A percentile compares a stretch with the other conserved stretches of the same genome.
phyloP scores from a whole-genome alignment of 1,140 invertebrate species.

The Zophobas atratus region DNA sequence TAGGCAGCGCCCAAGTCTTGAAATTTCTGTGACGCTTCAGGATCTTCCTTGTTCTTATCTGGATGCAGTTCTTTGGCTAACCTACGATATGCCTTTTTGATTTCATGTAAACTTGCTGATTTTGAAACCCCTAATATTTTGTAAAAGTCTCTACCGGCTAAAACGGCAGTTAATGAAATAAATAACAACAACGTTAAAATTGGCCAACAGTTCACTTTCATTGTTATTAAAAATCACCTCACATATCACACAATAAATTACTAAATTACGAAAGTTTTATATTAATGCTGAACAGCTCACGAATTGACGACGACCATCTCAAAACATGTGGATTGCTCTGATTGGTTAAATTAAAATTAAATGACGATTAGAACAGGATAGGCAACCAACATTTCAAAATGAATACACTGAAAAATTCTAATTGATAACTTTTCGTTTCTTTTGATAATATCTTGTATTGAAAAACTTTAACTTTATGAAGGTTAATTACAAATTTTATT shows the following conservation, averaged over 20 bases:
- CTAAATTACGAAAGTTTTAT: slow-evolving; percentile 13
- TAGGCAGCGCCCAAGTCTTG: slow-evolving; percentile 98
- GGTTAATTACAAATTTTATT: no score
- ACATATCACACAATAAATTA: slow-evolving; percentile 29
- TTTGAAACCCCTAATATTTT: slow-evolving; percentile 89
- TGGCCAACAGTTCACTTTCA: slow-evolving; percentile 41
- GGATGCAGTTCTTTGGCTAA: slow-evolving; percentile 98
- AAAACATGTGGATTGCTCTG: slow-evolving; percentile 61
- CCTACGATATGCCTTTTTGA: slow-evolving; percentile 97
- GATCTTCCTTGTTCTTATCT: slow-evolving; percentile 97
- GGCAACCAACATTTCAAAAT: slow-evolving; percentile 28
- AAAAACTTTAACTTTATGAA: no score
- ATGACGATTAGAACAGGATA: neutral
- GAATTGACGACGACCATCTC: slow-evolving; percentile 29
- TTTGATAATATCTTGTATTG: no score
- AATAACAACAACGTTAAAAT: slow-evolving; percentile 47
- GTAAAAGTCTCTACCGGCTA: slow-evolving; percentile 93
- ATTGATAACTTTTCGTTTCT: no score
- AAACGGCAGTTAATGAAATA: slow-evolving; percentile 49
- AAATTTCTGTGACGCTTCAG: slow-evolving; percentile 93
- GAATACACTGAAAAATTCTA: no score
- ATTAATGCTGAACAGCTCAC: slow-evolving; percentile 42
- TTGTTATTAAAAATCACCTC: slow-evolving; percentile 28
- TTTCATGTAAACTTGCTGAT: slow-evolving; percentile 91
- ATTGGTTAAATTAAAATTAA: slow-evolving; percentile 54